A percentile compares a stretch with the other conserved stretches of the same genome.
Conservation (phyloP, 2,888 invertebrate species). For the Deilephila porcellus region DNA sequence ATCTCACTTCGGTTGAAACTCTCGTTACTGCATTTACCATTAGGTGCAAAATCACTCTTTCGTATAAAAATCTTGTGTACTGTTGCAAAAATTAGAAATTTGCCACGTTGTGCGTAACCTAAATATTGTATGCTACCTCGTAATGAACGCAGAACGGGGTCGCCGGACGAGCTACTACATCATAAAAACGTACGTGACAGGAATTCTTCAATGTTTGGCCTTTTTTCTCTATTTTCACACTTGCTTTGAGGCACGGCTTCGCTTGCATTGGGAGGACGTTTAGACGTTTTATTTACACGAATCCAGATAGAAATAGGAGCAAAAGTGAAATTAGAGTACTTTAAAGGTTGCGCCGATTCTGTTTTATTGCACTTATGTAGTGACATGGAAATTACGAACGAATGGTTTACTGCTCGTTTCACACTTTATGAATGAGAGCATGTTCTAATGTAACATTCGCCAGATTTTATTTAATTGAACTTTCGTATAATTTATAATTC, state of each 20-base stretch:
- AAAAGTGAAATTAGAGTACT: neutral
- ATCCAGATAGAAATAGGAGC: neutral
- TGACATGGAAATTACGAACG: neutral
- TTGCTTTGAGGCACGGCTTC: conserved; percentile 16
- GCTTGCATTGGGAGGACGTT: neutral
- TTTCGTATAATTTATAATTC: no score
- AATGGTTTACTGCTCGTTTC: neutral
- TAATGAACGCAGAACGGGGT: conserved; percentile 28
- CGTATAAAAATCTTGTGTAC: neutral
- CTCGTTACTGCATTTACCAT: no score
- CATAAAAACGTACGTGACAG: conserved; percentile 24
- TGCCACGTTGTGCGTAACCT: conserved; percentile 13
- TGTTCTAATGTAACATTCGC: neutral
- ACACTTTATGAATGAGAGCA: neutral
- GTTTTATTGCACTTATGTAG: neutral
- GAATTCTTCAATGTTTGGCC: conserved; percentile 20
- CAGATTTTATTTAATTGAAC: neutral
- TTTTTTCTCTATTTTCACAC: conserved; percentile 15
- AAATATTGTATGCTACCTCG: conserved; percentile 31
- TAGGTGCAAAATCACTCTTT: no score
- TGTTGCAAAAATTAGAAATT: conserved; percentile 9
- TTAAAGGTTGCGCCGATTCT: neutral
- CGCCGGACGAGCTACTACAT: conserved; percentile 22
- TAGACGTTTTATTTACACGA: neutral
- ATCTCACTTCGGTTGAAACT: no score